phyloP scores from a whole-genome alignment of 2,888 invertebrate species.

The Scaptomyza flava region DNA sequence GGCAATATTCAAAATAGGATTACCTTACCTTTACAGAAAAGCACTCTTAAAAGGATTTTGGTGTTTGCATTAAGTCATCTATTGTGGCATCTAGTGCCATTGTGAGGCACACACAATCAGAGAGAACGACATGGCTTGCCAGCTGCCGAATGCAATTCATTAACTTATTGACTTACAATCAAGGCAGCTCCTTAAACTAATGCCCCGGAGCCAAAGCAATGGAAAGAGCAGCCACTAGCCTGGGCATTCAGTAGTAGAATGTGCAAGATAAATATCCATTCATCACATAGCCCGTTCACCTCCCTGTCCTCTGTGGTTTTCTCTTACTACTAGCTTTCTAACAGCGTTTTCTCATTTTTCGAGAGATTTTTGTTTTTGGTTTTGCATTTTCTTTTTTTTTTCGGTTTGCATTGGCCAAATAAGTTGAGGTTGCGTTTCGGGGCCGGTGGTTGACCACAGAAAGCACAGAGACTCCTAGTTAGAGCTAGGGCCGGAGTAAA shows the following conservation, averaged over 20 bases:
- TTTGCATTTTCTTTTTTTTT: conserved; percentile 12
- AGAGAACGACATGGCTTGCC: background rate
- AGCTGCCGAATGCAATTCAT: conserved; percentile 52
- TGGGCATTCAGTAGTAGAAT: conserved; percentile 10
- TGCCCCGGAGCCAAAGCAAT: conserved; percentile 36
- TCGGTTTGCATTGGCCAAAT: conserved; percentile 48
- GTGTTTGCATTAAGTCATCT: conserved; percentile 22
- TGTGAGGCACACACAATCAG: background rate
- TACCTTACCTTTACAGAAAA: background rate
- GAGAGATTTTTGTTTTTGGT: conserved; percentile 4
- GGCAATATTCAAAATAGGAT: background rate
- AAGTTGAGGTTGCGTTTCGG: conserved; percentile 36
- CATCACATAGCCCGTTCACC: conserved; percentile 39
- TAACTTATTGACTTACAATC: conserved; percentile 74
- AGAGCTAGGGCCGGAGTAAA: background rate
- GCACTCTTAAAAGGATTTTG: conserved; percentile 4
- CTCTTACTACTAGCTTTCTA: conserved; percentile 14
- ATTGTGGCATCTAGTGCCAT: background rate
- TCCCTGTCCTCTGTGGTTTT: conserved; percentile 26
- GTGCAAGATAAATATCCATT: conserved; percentile 55
- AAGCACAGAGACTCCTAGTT: background rate
- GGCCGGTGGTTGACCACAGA: conserved; percentile 19
- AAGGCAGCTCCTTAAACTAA: conserved; percentile 40
- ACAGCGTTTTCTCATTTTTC: conserved; percentile 13
- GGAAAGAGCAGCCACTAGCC: conserved; percentile 13